A percentile compares a stretch with the other conserved stretches of the same genome.
These are phyloP conservation scores for Phthorimaea operculella DNA, from an alignment of 1,140 invertebrate species.

Conservation along the genomic window DNA sequence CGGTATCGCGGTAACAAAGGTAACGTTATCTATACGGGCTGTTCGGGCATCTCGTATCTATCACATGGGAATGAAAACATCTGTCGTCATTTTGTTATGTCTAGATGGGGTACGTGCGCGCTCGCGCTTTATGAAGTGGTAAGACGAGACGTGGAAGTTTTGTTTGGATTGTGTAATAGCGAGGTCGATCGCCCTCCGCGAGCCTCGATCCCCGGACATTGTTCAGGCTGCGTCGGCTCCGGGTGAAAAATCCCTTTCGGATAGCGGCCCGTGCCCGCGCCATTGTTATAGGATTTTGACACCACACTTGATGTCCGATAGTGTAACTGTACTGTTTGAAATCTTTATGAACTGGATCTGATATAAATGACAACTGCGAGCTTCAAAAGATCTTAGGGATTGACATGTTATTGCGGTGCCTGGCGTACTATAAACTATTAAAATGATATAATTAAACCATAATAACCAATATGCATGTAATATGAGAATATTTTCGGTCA, in stretches of 20 bases:
- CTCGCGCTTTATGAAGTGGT: conserved; percentile 28
- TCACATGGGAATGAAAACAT: conserved; percentile 52
- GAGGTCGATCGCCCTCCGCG: conserved; percentile 26
- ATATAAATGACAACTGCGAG: neutral
- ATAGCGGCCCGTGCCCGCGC: conserved; percentile 11
- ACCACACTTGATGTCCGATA: conserved; percentile 16
- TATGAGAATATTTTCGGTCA: too few species aligned
- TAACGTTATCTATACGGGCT: conserved; percentile 22
- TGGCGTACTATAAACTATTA: too few species aligned
- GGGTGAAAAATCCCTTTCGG: conserved; percentile 20
- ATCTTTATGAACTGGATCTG: neutral
- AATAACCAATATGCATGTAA: too few species aligned
- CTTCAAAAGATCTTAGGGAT: too few species aligned
- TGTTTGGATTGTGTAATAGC: conserved; percentile 30
- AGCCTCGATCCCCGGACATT: conserved; percentile 28
- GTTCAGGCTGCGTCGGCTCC: conserved; percentile 16
- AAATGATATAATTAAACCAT: too few species aligned
- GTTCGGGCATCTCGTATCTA: conserved; percentile 24
- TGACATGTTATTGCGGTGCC: too few species aligned
- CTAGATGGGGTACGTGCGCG: conserved; percentile 21
- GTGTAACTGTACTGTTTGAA: conserved; percentile 2
- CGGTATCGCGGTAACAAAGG: conserved; percentile 49
- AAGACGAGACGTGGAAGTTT: conserved; percentile 18
- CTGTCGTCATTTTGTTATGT: conserved; percentile 45
- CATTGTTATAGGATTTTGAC: conserved; percentile 16